A percentile compares a stretch with the other conserved stretches of the same genome.
Evolutionary conservation across 30 jellyfish, hydroid and myxozoan species (phyloP).

Genomic region (Hydractinia symbiolongicarpus): DNA sequence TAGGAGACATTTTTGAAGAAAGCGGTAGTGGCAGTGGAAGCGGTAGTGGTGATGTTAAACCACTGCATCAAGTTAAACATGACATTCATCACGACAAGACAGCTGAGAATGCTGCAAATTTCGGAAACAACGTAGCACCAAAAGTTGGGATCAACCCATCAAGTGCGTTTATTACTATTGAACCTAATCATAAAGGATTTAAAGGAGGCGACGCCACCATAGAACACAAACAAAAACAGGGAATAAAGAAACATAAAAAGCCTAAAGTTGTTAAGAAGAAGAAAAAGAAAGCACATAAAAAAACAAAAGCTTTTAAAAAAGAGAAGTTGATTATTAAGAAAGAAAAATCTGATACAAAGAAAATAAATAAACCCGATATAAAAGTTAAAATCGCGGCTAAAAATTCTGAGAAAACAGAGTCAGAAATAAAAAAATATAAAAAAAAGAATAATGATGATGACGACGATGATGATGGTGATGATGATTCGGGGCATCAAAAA

Average conservation of each 20-base stretch:
- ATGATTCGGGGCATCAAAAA: neutral
- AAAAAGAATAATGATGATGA: neutral
- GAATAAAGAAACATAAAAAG: neutral
- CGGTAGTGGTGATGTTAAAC: constrained; percentile 13
- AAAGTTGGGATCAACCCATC: constrained; percentile 38
- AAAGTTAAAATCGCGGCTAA: too few relatives aligned
- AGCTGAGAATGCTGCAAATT: constrained; percentile 27
- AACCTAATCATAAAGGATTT: constrained; percentile 18
- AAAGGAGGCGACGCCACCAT: constrained; percentile 2
- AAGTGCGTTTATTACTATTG: constrained; percentile 27
- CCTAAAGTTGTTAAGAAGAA: neutral
- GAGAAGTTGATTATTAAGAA: neutral
- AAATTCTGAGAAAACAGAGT: neutral
- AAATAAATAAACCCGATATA: neutral
- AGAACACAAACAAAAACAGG: neutral
- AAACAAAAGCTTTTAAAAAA: neutral
- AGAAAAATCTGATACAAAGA: constrained; percentile 1
- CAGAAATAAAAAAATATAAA: neutral
- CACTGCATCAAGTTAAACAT: neutral
- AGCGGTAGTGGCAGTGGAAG: constrained; percentile 23
- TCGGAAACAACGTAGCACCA: constrained; percentile 28
- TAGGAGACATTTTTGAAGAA: constrained; percentile 28
- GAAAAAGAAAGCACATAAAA: neutral
- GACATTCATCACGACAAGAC: neutral
- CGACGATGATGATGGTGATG: neutral